These are phyloP conservation scores for Pachyrhynchus sulphureomaculatus DNA, from an alignment of 1,140 invertebrate genomes.

Conservation along the genomic window DNA sequence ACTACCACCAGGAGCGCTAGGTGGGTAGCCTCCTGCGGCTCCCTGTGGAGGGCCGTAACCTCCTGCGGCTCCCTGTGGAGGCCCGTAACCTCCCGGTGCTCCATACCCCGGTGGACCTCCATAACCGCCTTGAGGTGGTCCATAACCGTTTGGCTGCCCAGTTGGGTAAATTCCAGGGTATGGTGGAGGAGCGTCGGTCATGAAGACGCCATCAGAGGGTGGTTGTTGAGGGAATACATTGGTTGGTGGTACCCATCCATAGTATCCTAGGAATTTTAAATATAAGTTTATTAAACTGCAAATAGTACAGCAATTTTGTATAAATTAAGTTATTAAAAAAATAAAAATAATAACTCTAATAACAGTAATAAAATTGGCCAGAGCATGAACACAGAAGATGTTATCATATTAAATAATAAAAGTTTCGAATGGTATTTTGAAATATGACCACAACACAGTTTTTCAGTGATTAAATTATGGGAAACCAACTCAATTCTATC, in stretches of 20 bases:
- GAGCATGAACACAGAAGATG: too few species aligned
- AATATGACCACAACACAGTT: too few species aligned
- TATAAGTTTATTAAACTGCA: too few species aligned
- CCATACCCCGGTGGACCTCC: conserved; percentile 25
- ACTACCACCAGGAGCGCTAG: conserved; percentile 32
- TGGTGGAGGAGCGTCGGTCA: conserved; percentile 90
- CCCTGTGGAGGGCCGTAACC: conserved; percentile 43
- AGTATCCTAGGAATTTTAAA: conserved; percentile 68
- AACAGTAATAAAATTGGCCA: too few species aligned
- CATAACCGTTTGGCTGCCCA: conserved; percentile 36
- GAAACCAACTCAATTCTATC: too few species aligned
- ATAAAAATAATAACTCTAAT: too few species aligned
- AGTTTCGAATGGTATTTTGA: too few species aligned
- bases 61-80: conserved; percentile 5
- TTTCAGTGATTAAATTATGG: too few species aligned
- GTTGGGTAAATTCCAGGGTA: conserved; percentile 78
- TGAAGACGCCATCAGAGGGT: conserved; percentile 82
- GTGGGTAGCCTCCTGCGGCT: conserved; percentile 36
- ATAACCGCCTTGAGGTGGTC: conserved; percentile 28
- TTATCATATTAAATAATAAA: too few species aligned
- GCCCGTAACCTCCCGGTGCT: conserved; percentile 18
- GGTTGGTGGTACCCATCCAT: conserved; percentile 90
- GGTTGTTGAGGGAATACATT: conserved; percentile 65
- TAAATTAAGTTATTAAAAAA: too few species aligned
- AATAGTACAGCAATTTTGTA: too few species aligned